These are phyloP conservation scores for Eudemis profundana DNA, from an alignment of 2,888 invertebrate genomes.

Conservation along the genomic window DNA sequence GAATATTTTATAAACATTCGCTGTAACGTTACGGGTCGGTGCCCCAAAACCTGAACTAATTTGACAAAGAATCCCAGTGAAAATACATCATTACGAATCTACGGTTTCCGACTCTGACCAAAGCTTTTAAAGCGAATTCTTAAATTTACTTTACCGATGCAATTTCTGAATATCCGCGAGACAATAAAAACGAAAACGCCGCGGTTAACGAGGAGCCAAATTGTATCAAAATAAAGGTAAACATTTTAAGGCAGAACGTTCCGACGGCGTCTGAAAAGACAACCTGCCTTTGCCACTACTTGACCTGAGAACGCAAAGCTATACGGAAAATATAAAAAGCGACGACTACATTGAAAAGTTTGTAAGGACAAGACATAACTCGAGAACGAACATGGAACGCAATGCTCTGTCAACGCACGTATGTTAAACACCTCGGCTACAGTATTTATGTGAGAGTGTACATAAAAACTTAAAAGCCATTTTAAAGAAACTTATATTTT, in stretches of 20 bases:
- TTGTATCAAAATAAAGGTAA: conserved; percentile 30
- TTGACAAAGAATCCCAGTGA: conserved; percentile 8
- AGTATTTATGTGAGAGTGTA: not conserved
- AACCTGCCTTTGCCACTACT: conserved; percentile 27
- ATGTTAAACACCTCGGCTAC: not conserved
- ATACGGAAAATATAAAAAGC: conserved; percentile 3
- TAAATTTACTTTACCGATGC: conserved; percentile 24
- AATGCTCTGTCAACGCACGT: conserved; percentile 1
- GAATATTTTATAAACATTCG: no score
- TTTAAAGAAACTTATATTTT: conserved; percentile 36
- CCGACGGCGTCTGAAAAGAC: conserved; percentile 24
- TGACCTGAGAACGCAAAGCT: conserved; percentile 7
- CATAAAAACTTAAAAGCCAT: conserved; percentile 10
- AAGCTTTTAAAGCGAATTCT: conserved; percentile 26
- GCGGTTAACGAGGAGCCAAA: conserved; percentile 36
- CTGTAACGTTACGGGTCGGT: not conserved
- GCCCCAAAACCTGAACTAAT: not conserved
- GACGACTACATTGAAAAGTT: conserved; percentile 26
- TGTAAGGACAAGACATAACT: not conserved
- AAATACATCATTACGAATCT: conserved; percentile 29
- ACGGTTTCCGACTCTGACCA: conserved; percentile 7
- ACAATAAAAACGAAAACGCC: conserved; percentile 31
- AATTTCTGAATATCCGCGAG: not conserved
- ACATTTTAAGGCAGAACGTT: conserved; percentile 29
- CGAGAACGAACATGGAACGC: not conserved